Percentiles rank a stretch among this genome's conserved stretches.
Evolutionary conservation across 2,888 invertebrate genomes (phyloP).

Genomic region (Dasypolia templi): DNA sequence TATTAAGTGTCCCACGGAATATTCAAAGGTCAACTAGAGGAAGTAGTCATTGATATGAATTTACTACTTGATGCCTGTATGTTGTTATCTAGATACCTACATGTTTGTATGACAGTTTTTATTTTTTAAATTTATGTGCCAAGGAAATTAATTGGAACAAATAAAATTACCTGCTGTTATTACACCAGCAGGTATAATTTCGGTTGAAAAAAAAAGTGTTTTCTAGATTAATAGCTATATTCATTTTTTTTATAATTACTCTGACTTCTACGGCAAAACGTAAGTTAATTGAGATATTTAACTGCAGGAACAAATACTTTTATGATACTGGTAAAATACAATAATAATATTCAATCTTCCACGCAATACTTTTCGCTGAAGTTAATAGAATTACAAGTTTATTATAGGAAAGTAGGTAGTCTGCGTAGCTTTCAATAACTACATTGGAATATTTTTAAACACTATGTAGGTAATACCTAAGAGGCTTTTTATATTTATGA

Average conservation of each 20-base stretch:
- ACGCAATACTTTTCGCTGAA: not conserved
- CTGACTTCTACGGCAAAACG: not conserved
- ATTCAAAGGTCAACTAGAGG: slow-evolving; percentile 44
- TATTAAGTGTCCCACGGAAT: slow-evolving; percentile 29
- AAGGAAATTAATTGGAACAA: not conserved
- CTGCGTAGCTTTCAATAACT: not conserved
- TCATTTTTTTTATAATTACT: not conserved
- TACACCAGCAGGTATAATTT: not conserved
- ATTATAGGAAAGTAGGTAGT: not conserved
- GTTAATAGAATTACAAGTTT: not conserved
- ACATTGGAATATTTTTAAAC: not conserved
- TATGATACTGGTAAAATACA: not conserved
- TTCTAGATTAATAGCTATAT: too few relatives aligned
- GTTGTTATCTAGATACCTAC: not conserved
- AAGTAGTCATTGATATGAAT: slow-evolving; percentile 32
- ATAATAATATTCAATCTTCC: not conserved
- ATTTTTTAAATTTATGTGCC: not conserved
- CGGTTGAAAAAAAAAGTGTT: not conserved
- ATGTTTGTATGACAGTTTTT: not conserved
- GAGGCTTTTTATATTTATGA: slow-evolving; percentile 21
- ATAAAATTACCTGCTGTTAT: not conserved
- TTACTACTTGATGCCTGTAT: slow-evolving; percentile 22
- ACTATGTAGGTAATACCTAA: not conserved
- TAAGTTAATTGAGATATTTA: too few relatives aligned
- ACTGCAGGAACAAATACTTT: not conserved